Conservation (phyloP, 2,797 vertebrate genomes). For the Lacerta bilineata region DNA sequence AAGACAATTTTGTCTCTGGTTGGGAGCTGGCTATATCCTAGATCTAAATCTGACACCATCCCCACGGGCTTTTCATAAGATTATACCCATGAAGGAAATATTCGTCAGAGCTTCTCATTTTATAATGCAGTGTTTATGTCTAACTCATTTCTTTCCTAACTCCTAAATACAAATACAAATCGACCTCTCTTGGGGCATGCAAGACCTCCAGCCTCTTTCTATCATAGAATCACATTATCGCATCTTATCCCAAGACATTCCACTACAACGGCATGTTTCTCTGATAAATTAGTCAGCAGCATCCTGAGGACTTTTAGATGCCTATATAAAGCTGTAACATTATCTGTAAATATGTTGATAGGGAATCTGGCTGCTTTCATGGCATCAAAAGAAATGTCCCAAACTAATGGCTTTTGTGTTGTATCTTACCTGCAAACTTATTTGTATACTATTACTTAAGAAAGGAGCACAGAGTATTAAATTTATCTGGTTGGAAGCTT, state of each 20-base stretch:
- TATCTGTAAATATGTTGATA: constrained; percentile 21
- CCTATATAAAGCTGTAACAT: neutral
- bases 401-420: neutral
- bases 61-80: neutral
- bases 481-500: no score
- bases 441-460: neutral
- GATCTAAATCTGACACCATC: constrained; percentile 24
- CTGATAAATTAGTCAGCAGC: constrained; percentile 12
- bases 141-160: constrained; percentile 44
- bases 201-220: constrained; percentile 48
- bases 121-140: neutral
- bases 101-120: neutral
- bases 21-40: neutral
- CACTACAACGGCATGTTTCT: constrained; percentile 8
- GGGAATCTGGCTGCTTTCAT: neutral
- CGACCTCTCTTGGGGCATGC: constrained; percentile 11
- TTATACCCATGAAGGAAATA: constrained; percentile 37
- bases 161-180: constrained; percentile 50
- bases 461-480: neutral
- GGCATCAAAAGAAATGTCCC: neutral
- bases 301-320: constrained; percentile 13
- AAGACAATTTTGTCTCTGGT: constrained; percentile 36
- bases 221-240: neutral
- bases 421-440: neutral
- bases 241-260: constrained; percentile 37